Evolutionary conservation across 64 coral and sea anemone species (phyloP).

Genomic region (Platygyra sinensis): DNA sequence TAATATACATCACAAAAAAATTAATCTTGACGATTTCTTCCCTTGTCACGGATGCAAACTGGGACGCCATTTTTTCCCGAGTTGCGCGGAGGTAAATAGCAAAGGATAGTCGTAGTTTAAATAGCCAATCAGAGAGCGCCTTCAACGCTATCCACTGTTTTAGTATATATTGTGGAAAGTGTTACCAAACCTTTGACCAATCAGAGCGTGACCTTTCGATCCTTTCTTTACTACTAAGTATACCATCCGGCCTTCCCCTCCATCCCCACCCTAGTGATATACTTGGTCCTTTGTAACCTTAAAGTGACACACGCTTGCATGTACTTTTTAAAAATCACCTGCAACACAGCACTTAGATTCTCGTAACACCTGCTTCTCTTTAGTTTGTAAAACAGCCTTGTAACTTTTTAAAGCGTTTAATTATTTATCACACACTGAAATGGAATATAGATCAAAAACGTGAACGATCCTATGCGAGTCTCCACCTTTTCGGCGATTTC

Average conservation of each 20-base stretch:
- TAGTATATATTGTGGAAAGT: no score
- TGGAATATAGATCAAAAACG: neutral
- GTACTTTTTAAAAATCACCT: neutral
- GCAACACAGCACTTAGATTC: neutral
- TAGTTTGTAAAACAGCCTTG: constrained; percentile 27
- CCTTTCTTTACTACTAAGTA: no score
- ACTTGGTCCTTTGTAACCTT: neutral
- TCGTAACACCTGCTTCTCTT: neutral
- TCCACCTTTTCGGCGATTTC: neutral
- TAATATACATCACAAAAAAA: no score
- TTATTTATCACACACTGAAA: neutral
- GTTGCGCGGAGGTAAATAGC: no score
- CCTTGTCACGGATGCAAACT: no score
- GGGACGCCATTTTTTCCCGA: no score
- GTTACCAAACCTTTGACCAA: no score
- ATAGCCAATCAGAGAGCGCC: no score
- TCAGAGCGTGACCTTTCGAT: no score
- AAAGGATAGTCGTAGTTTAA: no score
- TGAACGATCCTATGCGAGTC: neutral
- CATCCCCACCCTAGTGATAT: neutral
- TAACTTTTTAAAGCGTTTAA: constrained; percentile 16
- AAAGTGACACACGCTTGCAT: neutral
- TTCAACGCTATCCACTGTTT: no score
- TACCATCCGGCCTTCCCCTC: neutral
- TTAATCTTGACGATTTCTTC: no score